These are phyloP conservation scores for Lasioglossum villosulum DNA, from an alignment of 2,888 invertebrate species.

Conservation along the genomic window DNA sequence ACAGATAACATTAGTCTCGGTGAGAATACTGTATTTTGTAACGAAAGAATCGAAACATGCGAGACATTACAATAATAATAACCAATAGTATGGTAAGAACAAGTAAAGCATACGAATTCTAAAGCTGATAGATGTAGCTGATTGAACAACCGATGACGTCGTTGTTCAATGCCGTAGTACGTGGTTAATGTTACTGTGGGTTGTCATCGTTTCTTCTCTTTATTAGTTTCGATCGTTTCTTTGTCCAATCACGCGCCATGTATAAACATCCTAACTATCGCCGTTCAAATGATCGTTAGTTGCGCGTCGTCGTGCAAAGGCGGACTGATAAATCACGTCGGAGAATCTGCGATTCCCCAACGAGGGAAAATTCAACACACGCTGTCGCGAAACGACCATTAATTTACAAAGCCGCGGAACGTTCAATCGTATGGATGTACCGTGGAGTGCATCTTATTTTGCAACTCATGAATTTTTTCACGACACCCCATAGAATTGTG, in stretches of 20 bases:
- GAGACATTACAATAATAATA: constrained; percentile 69
- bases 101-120: constrained; percentile 84
- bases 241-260: constrained; percentile 42
- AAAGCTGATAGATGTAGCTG: constrained; percentile 83
- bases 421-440: neutral
- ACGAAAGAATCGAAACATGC: constrained; percentile 54
- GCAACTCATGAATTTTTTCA: too few species aligned
- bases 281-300: constrained; percentile 43
- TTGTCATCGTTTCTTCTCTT: constrained; percentile 62
- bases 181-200: constrained; percentile 80
- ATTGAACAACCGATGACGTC: constrained; percentile 75
- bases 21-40: constrained; percentile 69
- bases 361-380: neutral
- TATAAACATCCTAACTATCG: constrained; percentile 43
- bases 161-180: constrained; percentile 81
- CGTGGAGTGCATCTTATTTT: too few species aligned
- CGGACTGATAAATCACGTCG: constrained; percentile 58
- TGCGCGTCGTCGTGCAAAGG: constrained; percentile 42
- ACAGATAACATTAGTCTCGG: constrained; percentile 46
- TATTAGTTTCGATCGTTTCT: constrained; percentile 1
- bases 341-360: constrained; percentile 46
- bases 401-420: neutral
- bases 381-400: neutral
- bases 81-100: constrained; percentile 77
- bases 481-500: too few species aligned